Percentiles rank a stretch among this genome's conserved stretches.
Evolutionary conservation across 2,113 vertebrate species (phyloP).

Genomic region (Harpagus bidentatus): DNA sequence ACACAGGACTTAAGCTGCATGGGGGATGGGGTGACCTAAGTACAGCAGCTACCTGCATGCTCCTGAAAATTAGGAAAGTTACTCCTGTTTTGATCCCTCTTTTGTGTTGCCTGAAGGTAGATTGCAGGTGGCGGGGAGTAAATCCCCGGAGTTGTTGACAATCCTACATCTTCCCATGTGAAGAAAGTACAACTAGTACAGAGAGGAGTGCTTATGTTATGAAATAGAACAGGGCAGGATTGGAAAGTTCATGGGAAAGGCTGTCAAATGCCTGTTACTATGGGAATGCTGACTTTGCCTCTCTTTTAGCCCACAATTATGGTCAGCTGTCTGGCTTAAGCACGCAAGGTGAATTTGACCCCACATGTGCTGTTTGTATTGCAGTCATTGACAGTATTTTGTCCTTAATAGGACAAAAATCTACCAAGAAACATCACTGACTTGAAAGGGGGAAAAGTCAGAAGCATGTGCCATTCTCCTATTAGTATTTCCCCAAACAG

Average conservation of each 20-base stretch:
- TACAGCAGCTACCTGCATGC: not conserved
- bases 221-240: not conserved
- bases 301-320: not conserved
- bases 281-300: not conserved
- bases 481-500: not conserved
- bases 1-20: not conserved
- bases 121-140: not conserved
- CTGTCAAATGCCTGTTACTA: not conserved
- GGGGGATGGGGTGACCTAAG: not conserved
- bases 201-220: not conserved
- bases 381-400: not conserved
- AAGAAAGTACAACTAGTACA: not conserved
- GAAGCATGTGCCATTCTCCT: not conserved
- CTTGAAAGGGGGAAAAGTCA: not conserved
- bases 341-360: not conserved
- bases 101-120: not conserved
- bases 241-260: not conserved
- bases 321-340: not conserved
- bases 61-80: not conserved
- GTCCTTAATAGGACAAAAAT: not conserved
- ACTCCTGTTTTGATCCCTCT: not conserved
- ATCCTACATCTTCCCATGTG: not conserved
- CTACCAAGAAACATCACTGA: not conserved
- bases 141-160: not conserved
- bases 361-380: not conserved